phyloP scores from a whole-genome alignment of 2,113 vertebrate species.

The Mesembrinibis cayennensis region DNA sequence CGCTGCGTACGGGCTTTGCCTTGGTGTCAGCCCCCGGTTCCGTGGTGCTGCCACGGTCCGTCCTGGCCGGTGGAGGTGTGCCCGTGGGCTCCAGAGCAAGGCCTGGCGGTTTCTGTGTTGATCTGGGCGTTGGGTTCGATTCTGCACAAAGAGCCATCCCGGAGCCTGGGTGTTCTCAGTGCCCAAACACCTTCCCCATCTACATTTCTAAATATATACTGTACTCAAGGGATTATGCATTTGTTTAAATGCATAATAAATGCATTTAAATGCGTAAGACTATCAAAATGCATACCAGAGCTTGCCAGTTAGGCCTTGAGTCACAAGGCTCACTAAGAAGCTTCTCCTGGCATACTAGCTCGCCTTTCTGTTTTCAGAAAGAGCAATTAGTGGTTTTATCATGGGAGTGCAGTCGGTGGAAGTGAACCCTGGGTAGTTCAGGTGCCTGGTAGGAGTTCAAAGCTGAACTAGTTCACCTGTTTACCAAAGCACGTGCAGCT shows the following conservation, averaged over 20 bases:
- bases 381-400: background rate
- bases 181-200: constrained; percentile 13
- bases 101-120: background rate
- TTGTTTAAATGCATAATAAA: constrained; percentile 69
- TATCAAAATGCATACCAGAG: constrained; percentile 9
- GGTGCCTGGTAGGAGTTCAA: background rate
- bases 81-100: background rate
- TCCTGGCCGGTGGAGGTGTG: background rate
- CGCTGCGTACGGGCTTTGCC: fast-evolving
- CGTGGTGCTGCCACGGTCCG: fast-evolving
- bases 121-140: background rate
- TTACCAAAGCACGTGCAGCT: background rate
- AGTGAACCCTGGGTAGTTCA: background rate
- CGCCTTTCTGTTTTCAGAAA: background rate
- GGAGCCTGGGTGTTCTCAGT: background rate
- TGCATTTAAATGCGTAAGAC: constrained; percentile 23
- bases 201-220: constrained; percentile 3
- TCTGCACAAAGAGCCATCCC: background rate
- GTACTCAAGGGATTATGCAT: constrained; percentile 40
- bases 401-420: background rate
- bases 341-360: background rate
- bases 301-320: constrained; percentile 19
- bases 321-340: constrained; percentile 7
- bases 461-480: background rate
- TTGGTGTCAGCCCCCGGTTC: fast-evolving